Base-by-base conservation (phyloP, 1,140 invertebrate species). In the Megalonaias nervosa region DNA sequence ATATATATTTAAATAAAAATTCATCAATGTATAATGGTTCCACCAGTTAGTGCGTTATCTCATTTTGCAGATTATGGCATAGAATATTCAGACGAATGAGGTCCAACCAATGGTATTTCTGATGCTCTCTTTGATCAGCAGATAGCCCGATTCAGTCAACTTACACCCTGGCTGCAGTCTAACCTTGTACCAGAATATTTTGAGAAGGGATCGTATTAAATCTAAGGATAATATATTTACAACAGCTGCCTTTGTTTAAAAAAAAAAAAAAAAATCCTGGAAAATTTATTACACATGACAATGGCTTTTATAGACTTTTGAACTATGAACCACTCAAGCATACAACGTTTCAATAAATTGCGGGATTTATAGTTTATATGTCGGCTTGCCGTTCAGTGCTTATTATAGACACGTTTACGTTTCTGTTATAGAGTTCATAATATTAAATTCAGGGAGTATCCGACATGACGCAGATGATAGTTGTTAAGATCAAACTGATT, bases 121-220 rank as follows among this genome's bases (percentile, higher is more conserved):
- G 80, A 83, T 73, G 58, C 76, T 31, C n/a, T 83, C 60, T 77
- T 70, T 76, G 77, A 79, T 66, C 56, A 65, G 48, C 72, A 81
- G 70, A 71, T 55, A 61, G 48, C 65, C 17, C 64, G 48, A 13
- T 80, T 78, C 67, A 23, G 58, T 16, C 6, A 58, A 12, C 26
- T 65, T 13, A 70, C 59, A 16, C 68, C 74, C 64, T 23, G n/a
- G 1, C 1, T 21, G 23, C 56, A 26, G 9, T 74, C 65, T 58
- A 56, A 48, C 11, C 23, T 16, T 6, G 58, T 74, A 11, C 65
- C 73, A 13, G 58, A 58, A 14, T 19, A n/a, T n/a, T 76, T 81
- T 61, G 61, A 21, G n/a, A 17, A n/a, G n/a, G 38, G 57, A 21
- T 73, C 64, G 38, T 78, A 12, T 73, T 12, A 19, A 55, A 31